Evolutionary conservation across 2,888 invertebrate species (phyloP), one percentile per base, ranked within the genome.

Genomic region (Habroteleia sp.): DNA sequence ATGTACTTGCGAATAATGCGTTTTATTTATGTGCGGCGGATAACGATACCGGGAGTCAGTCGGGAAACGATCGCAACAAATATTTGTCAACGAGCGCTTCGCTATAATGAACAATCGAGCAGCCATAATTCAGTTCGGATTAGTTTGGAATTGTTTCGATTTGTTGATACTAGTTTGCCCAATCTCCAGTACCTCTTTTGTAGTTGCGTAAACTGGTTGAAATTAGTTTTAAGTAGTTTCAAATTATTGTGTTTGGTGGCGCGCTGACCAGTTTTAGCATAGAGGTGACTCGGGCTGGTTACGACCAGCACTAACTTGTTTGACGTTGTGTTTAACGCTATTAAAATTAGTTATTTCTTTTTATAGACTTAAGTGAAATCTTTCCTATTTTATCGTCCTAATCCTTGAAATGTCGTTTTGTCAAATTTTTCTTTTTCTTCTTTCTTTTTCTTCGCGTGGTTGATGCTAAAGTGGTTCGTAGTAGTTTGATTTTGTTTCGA

Each of bases 11-110:
- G 37, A 23, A 25, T 27, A 39, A 39, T 37, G 62, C 39, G 48
- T 50, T 62, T 62, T 62, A 62, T 62, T 62, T 62, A 62, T 62
- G 13, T 13, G 25, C 25, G 35, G 27, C 29, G 41, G 20, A 62
- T 14, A 62, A 37, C 35, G 33, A 25, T 27, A 37, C 42, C 17
- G 16, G 27, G 10, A 33, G 44, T 58, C 44, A 46, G 29, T 39
- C 20, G 37, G 37, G 17, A 6, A 37, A 10, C 50, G 62, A 41
- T 48, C 33, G 31, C 10, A 35, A 44, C 65, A 54, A 65, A 62
- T 48, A 62, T 62, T 62, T 62, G 50, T 31, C 31, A 14, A 8
- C 31, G 17, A 29, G 33, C 41, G 56, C 7, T 20, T 58, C 41
- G 23, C 33, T 20, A 27, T 62, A 62, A 48, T 62, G 29, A 62